phyloP scores from a whole-genome alignment of 2,797 vertebrate genomes.

The Sarcophilus harrisii region DNA sequence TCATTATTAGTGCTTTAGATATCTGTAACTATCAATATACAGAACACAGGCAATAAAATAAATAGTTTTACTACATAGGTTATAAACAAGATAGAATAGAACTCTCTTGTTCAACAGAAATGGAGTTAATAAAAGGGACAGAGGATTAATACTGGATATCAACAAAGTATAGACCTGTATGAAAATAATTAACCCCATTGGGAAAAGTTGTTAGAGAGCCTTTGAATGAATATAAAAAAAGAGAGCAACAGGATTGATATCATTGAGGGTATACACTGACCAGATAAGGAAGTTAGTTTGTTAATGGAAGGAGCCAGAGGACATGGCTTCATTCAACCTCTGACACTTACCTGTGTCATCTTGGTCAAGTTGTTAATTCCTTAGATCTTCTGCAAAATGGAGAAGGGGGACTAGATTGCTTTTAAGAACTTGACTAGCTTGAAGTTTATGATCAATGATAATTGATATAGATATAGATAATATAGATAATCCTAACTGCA shows the following conservation, averaged over 20 bases:
- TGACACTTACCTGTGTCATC: not conserved
- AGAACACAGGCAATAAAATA: not conserved
- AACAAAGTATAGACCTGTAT: not conserved
- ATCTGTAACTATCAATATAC: not conserved
- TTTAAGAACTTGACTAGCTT: not conserved
- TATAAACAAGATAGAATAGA: not conserved
- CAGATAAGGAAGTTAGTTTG: constrained; percentile 32
- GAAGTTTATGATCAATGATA: not conserved
- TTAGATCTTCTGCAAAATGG: not conserved
- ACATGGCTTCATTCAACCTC: not conserved
- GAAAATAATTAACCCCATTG: not conserved
- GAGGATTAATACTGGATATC: not conserved
- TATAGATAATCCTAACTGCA: not conserved
- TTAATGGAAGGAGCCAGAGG: not conserved
- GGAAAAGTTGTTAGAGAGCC: not conserved
- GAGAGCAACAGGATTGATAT: not conserved
- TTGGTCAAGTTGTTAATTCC: not conserved
- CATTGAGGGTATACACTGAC: not conserved
- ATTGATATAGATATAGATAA: not conserved
- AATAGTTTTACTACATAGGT: not conserved
- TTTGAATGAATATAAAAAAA: not conserved
- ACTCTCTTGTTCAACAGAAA: not conserved
- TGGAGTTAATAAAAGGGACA: not conserved
- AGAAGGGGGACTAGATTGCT: not conserved
- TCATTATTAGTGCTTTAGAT: not conserved